These are phyloP conservation scores for Meriones unguiculatus DNA, from an alignment of 2,113 vertebrate genomes.

Conservation along the genomic window DNA sequence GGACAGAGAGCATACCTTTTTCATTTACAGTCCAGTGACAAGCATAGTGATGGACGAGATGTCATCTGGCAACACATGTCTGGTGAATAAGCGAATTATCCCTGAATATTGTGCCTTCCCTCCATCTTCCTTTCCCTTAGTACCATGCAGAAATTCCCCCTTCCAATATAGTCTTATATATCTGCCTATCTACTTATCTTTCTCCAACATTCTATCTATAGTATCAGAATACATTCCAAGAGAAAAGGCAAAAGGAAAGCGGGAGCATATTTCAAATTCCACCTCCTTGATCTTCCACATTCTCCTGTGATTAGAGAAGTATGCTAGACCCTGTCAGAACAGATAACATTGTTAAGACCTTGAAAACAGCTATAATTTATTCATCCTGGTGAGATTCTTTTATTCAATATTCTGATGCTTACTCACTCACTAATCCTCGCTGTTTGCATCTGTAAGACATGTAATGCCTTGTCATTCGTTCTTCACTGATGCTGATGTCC, in stretches of 20 bases:
- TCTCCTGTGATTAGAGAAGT: background rate
- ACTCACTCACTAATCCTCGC: background rate
- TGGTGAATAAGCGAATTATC: conserved; percentile 26
- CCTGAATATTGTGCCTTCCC: conserved; percentile 1
- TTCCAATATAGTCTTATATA: background rate
- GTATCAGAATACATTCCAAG: background rate
- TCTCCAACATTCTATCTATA: background rate
- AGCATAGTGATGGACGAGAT: background rate
- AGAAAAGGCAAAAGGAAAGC: background rate
- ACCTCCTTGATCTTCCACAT: background rate
- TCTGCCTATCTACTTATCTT: background rate
- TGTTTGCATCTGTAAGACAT: background rate
- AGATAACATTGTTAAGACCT: background rate
- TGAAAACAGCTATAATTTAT: background rate
- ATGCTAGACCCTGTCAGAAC: background rate
- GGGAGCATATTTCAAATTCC: conserved; percentile 4
- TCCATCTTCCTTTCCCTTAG: background rate
- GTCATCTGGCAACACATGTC: conserved; percentile 20
- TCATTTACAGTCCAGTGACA: conserved; percentile 19
- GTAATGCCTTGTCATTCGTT: background rate
- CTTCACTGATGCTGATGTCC: background rate
- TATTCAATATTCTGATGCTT: background rate
- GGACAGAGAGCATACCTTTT: conserved; percentile 34
- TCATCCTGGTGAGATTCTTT: background rate
- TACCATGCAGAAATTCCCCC: background rate